phyloP scores from a whole-genome alignment of 2,797 vertebrate species.

The Pteropus rufus region DNA sequence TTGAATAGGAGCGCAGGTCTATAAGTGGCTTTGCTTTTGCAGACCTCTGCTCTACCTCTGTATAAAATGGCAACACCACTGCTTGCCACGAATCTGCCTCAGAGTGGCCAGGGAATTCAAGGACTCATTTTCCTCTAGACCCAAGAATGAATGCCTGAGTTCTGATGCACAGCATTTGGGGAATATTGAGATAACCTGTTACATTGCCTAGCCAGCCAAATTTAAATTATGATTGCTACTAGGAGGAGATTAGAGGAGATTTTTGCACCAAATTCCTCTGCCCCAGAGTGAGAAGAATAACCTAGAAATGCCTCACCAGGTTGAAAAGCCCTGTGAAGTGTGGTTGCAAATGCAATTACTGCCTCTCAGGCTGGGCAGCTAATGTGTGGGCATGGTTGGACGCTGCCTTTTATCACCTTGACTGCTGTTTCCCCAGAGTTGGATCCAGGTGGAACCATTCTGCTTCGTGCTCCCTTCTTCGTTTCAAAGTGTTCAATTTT shows the following conservation, averaged over 20 bases:
- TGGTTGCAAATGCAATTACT: neutral
- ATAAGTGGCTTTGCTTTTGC: neutral
- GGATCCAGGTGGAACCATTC: conserved; percentile 56
- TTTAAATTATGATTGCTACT: neutral
- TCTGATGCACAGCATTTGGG: neutral
- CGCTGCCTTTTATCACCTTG: conserved; percentile 43
- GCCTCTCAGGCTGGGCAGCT: conserved; percentile 22
- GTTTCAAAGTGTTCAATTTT: conserved; percentile 53
- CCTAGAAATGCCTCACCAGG: conserved; percentile 11
- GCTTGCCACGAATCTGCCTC: neutral
- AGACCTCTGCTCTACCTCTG: neutral
- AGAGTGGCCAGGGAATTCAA: neutral
- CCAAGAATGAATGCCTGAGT: neutral
- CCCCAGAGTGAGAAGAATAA: conserved; percentile 26
- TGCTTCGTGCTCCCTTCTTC: neutral
- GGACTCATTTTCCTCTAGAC: neutral
- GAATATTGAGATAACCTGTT: neutral
- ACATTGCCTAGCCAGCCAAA: neutral
- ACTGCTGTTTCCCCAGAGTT: conserved; percentile 42
- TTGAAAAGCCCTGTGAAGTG: neutral
- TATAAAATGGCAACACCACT: neutral
- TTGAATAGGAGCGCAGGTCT: neutral
- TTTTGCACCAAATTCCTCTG: conserved; percentile 31
- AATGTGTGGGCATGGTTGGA: neutral
- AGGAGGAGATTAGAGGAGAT: neutral